Conservation (phyloP, 2,797 vertebrate genomes). For the Scolopax rusticola region DNA sequence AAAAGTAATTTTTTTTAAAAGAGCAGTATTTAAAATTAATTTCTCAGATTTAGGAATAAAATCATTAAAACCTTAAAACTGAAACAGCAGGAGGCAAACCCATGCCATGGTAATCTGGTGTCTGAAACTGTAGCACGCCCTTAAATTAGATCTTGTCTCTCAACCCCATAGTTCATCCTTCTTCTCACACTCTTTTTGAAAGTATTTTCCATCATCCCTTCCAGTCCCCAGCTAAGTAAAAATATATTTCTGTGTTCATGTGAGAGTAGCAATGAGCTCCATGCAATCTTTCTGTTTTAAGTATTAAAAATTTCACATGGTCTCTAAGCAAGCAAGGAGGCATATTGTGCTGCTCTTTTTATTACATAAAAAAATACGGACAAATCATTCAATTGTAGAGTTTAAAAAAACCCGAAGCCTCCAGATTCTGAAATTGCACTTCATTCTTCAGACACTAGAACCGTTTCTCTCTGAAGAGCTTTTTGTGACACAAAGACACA, state of each 20-base stretch:
- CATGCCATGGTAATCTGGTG: background rate
- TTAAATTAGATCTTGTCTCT: background rate
- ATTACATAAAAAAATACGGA: conserved; percentile 24
- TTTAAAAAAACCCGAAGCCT: background rate
- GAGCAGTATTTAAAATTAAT: background rate
- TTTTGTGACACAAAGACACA: conserved; percentile 9
- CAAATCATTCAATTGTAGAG: background rate
- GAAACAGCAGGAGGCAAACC: background rate
- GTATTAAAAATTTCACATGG: conserved; percentile 31
- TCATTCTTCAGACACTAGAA: conserved; percentile 21
- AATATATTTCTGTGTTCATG: background rate
- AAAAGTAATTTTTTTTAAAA: background rate
- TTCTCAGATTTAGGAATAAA: background rate
- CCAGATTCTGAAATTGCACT: conserved; percentile 28
- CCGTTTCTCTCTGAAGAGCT: conserved; percentile 21
- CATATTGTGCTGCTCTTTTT: background rate
- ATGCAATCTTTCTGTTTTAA: background rate
- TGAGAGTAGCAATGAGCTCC: background rate
- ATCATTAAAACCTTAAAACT: background rate
- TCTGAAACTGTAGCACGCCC: background rate
- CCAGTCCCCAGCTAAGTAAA: background rate
- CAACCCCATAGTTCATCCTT: background rate
- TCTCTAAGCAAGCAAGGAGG: background rate
- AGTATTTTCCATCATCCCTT: background rate
- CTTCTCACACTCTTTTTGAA: background rate